These are phyloP conservation scores for Gambusia yucatana DNA, from an alignment of 2,797 vertebrate species.

Conservation along the genomic window DNA sequence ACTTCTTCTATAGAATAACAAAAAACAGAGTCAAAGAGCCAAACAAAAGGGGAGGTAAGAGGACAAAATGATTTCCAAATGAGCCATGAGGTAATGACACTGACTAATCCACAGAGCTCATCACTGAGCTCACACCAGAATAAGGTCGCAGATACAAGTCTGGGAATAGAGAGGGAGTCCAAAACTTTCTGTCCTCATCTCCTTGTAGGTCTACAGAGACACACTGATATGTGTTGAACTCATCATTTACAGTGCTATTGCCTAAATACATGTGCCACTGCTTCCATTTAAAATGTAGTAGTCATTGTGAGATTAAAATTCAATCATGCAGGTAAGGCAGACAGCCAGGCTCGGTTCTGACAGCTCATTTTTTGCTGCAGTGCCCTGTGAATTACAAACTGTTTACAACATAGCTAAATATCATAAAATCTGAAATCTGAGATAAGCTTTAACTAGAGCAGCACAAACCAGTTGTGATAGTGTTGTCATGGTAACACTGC, in stretches of 20 bases:
- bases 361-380: not conserved
- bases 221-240: constrained; percentile 30
- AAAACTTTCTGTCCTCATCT: constrained; percentile 3
- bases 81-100: constrained; percentile 20
- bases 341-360: not conserved
- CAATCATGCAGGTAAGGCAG: not conserved
- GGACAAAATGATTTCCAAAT: constrained; percentile 14
- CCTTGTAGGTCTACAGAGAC: constrained; percentile 28
- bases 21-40: constrained; percentile 27
- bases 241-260: constrained; percentile 9
- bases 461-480: constrained; percentile 18
- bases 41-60: constrained; percentile 19
- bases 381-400: constrained; percentile 12
- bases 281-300: constrained; percentile 22
- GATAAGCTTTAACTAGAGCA: constrained; percentile 33
- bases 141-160: constrained; percentile 4
- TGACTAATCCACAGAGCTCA: constrained; percentile 21
- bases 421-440: constrained; percentile 4
- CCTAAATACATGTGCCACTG: constrained; percentile 11
- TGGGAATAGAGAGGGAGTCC: constrained; percentile 7
- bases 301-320: constrained; percentile 14
- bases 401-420: constrained; percentile 7
- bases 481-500: constrained; percentile 56
- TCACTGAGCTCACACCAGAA: constrained; percentile 21
- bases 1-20: constrained; percentile 35